Evolutionary conservation across 2,888 invertebrate species (phyloP).

Genomic region (Polylopha cassiicola): DNA sequence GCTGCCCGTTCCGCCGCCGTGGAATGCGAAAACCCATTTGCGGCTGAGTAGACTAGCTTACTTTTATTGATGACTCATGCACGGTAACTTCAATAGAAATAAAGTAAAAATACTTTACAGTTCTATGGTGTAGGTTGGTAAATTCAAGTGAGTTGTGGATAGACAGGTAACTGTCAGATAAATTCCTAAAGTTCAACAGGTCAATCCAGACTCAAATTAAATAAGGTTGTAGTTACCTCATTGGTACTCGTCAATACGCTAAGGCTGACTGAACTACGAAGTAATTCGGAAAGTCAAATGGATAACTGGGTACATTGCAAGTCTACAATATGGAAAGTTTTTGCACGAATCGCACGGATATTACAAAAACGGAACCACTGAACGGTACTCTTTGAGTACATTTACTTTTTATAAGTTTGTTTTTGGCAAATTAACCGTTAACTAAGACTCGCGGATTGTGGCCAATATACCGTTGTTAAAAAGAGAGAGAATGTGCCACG

Average conservation of each 20-base stretch:
- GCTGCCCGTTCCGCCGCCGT: conserved; percentile 37
- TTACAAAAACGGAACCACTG: conserved; percentile 22
- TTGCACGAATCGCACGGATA: conserved; percentile 8
- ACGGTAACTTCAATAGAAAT: conserved; percentile 43
- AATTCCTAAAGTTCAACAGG: too few species aligned
- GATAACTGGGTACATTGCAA: not conserved
- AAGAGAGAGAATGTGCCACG: conserved; percentile 44
- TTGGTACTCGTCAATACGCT: not conserved
- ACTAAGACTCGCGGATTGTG: conserved; percentile 10
- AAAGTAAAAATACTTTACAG: conserved; percentile 3
- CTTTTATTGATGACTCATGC: conserved; percentile 62
- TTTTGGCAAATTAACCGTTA: conserved; percentile 60
- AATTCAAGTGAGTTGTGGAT: too few species aligned
- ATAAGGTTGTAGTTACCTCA: too few species aligned
- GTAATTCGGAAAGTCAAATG: not conserved
- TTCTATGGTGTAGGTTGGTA: too few species aligned
- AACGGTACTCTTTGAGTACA: conserved; percentile 46
- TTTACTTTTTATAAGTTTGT: conserved; percentile 56
- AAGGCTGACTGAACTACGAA: not conserved
- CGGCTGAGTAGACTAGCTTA: conserved; percentile 47
- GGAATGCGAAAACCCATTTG: conserved; percentile 74
- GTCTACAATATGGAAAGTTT: conserved; percentile 15
- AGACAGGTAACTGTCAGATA: too few species aligned
- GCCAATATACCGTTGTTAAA: conserved; percentile 37
- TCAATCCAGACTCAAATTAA: too few species aligned